Base-by-base conservation (phyloP, 2,113 vertebrate genomes). In the Ophiodon elongatus region DNA sequence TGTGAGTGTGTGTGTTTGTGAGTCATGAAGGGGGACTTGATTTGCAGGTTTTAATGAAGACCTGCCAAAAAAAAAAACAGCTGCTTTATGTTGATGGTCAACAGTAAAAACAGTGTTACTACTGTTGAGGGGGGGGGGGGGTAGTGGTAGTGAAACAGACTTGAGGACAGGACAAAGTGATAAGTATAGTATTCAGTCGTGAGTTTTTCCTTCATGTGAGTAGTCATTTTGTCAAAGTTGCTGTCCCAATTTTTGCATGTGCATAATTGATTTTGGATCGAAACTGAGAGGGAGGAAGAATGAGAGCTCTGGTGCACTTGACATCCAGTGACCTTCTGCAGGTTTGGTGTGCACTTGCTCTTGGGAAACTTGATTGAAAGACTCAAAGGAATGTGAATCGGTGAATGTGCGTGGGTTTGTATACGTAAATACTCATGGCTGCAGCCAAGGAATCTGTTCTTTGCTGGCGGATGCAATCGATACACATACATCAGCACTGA, bases 311-410 rank as follows among this genome's bases (percentile, higher is more conserved):
- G 35, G 15, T 72, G 60, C 65, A 66, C 7, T 47, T 85, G 67
- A 83, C 64, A 79, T 85, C 19, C 54, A 41, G 47, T 90, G 80
- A 90, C 86, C 78, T 78, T 39, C 79, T 76, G 57, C 82, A 56
- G 45, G 66, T 88, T 80, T 68, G 47, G 66, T 52, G 67, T 70
- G 47, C 47, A 66, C 65, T 72, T 41, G 7, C 31, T 81, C 59
- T 79, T 63, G 35, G 74, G 73, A 84, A 82, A 88, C 73, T 66
- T 85, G 50, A 88, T 59, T 85, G 80, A 84, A 77, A 86, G 62
- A 73, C 56, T 80, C 37, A 87, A 73, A 88, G 77, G 66, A 79
- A 86, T 72, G 74, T 29, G 10, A 35, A 59, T 66, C 33, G 64
- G 64, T 76, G 59, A 62, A 60, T 59, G 62, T 56, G 45, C 59